Evolutionary conservation across 2,888 invertebrate species (phyloP), one percentile per base, ranked within the genome.

Genomic region (Andrena chrysosceles): DNA sequence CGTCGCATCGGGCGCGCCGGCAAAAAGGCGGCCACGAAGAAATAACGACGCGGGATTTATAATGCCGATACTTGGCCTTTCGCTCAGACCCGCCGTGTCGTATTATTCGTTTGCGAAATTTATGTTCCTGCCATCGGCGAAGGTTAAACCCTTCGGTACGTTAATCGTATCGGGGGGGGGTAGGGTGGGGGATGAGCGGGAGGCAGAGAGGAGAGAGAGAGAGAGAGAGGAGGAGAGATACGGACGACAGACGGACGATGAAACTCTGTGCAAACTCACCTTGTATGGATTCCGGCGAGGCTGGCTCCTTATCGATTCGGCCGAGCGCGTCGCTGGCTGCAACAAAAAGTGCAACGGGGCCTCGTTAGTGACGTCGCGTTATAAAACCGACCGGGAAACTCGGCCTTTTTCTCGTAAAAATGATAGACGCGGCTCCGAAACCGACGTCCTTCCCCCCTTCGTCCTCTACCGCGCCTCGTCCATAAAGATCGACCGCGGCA

Each of bases 271-370:
- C 83, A 86, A 87, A 89, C 91, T 93, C 86, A 94, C 94, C 94
- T 90, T 93, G 93, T 86, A 93, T 90, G 80, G 93, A 94, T 89
- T 93, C 93, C 88, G 97, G 96, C 91, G 97, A 97, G 91, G 97
- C 96, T 85, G 97, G 97, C 94, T 97, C 96, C 94, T 97, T 97
- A 93, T 97, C 96, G 93, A 97, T 94, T 90, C 95, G 95, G 93
- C 95, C 96, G 94, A 94, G 95, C 94, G 93, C 95, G 87, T 95
- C 95, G 92, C 95, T 95, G 90, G 94, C 95, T 95, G 94, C 64
- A 95, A 95, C 92, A 94, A 91, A 94, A 92, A 92, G 76, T 62
- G 84, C 85, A 86, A 87, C 81, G 82, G 81, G 77, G 71, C 67
- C 86, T 89, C 86, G 89, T 89, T 89, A 89, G 89, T 84, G 82